Conservation (phyloP, 1,140 invertebrate genomes). For the Phymastichus coffea region DNA sequence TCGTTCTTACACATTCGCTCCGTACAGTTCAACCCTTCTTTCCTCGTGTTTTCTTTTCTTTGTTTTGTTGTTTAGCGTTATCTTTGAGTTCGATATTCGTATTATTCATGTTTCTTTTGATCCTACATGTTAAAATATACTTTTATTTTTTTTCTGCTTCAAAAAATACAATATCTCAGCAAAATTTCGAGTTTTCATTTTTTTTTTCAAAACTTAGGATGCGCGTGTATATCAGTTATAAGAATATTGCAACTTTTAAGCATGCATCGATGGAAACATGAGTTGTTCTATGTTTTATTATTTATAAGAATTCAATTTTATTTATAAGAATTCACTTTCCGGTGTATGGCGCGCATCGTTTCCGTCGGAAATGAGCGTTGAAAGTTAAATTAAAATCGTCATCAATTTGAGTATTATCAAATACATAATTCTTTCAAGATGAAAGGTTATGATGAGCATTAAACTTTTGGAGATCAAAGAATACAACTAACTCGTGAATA, state of each 20-base stretch:
- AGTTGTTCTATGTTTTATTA: constrained; percentile 1
- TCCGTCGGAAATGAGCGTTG: constrained; percentile 1
- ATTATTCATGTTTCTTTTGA: background rate
- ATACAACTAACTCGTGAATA: too few species aligned
- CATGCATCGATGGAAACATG: constrained; percentile 25
- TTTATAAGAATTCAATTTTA: too few species aligned
- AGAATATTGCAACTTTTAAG: constrained; percentile 18
- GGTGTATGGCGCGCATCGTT: too few species aligned
- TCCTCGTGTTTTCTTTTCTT: constrained; percentile 26
- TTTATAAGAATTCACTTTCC: too few species aligned
- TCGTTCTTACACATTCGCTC: constrained; percentile 35
- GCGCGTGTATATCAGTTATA: background rate
- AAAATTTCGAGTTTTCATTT: background rate
- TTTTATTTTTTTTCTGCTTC: constrained; percentile 6
- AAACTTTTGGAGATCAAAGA: constrained; percentile 9
- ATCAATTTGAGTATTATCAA: constrained; percentile 26
- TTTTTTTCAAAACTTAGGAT: constrained; percentile 10
- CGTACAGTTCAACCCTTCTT: constrained; percentile 28
- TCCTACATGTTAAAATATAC: constrained; percentile 24
- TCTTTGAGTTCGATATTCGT: background rate
- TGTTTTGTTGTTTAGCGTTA: background rate
- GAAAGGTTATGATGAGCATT: constrained; percentile 13
- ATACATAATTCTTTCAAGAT: constrained; percentile 12
- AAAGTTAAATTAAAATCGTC: constrained; percentile 14
- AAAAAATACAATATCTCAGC: constrained; percentile 20